Evolutionary conservation across 2,888 invertebrate genomes (phyloP), one percentile per base, ranked within the genome.

Genomic region (Dysmachus trigonus): DNA sequence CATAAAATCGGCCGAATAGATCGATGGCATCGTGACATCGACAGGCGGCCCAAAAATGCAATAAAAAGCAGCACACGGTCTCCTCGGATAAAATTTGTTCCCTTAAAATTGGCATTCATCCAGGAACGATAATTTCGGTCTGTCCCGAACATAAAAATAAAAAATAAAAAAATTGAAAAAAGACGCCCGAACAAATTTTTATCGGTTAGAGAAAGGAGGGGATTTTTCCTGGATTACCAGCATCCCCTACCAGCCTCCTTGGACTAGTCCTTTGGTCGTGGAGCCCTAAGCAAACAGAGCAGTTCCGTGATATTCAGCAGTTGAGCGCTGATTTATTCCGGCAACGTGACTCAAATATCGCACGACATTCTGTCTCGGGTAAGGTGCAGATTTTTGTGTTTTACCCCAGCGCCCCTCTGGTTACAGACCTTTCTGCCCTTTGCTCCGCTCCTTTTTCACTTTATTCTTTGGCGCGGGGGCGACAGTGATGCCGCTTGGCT

Each of bases 301-400:
- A 18, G 38, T 27, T 41, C 38, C 38, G 41, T 41, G 35, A 35
- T 41, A 77, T 77, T 41, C 22, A 38, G 77, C 77, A 47, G 41
- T 77, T 41, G 18, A 47, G 77, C 41, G 77, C 77, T 77, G 77
- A 77, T 77, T 77, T 77, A 77, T 77, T 77, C 77, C 41, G 38
- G 35, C 77, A 38, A 77, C 77, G 77, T 77, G 77, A 77, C 41
- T 77, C 38, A 35, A 77, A 77, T 77, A 77, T 77, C 41, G 27
- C 31, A 73, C 22, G 77, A 41, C n/a, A 35, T 22, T 74, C 13
- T 31, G 74, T 33, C n/a, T n/a, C 30, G 18, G 74, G 2, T 33
- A 35, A 74, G 33, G 30, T 74, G 74, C 30, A 35, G 74, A n/a
- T n/a, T 74, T 18, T 35, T 15, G 31, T 73, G 73, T 33, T n/a